These are phyloP conservation scores for Phymatocera aterrima DNA, from an alignment of 2,888 invertebrate species.

Conservation along the genomic window DNA sequence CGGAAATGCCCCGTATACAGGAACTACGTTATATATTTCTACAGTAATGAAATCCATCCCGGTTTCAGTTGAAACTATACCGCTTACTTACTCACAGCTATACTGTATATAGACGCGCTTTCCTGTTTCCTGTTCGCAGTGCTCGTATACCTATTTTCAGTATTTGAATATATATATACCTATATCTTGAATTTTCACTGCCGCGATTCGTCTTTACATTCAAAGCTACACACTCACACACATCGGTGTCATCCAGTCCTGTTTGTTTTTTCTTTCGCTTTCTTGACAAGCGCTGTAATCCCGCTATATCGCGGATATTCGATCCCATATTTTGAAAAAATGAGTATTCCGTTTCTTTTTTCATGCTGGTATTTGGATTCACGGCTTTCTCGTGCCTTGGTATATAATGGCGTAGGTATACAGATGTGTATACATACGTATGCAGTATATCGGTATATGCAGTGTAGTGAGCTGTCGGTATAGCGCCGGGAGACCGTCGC, in stretches of 20 bases:
- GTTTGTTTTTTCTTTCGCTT: background rate
- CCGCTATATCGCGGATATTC: background rate
- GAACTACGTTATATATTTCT: background rate
- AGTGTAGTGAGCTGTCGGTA: constrained; percentile 25
- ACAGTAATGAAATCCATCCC: constrained; percentile 9
- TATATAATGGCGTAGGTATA: background rate
- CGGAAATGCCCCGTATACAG: background rate
- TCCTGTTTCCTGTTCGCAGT: too few relatives aligned
- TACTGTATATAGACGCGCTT: too few relatives aligned
- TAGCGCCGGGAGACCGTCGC: constrained; percentile 66
- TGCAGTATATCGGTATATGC: background rate
- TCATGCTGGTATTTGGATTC: background rate
- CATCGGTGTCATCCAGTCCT: too few relatives aligned
- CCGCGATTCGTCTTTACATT: too few relatives aligned
- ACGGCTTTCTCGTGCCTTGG: background rate
- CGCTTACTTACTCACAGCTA: too few relatives aligned
- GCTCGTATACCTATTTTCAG: too few relatives aligned
- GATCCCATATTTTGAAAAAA: background rate
- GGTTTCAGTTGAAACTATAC: constrained; percentile 5
- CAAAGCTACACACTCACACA: too few relatives aligned
- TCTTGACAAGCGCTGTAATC: background rate
- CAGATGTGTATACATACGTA: background rate
- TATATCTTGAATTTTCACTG: too few relatives aligned
- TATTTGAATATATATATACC: too few relatives aligned
- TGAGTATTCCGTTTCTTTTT: background rate